Base-by-base conservation (phyloP, 2,113 vertebrate species). In the Xiphophorus hellerii region DNA sequence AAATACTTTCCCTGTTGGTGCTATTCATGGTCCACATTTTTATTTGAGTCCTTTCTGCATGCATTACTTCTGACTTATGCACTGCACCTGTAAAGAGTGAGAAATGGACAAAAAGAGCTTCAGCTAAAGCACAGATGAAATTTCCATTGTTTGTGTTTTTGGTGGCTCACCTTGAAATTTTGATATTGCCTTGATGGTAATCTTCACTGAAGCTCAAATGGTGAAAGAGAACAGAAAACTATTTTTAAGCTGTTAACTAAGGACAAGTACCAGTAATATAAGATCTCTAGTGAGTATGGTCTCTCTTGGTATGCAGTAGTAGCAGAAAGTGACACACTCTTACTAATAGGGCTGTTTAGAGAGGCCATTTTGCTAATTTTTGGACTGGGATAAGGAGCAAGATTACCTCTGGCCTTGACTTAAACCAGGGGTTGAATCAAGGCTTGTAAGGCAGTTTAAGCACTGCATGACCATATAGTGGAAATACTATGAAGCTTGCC, bases 131-230 rank as follows among this genome's bases (percentile, higher is more conserved):
- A 58, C 69, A 44, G 73, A 86, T 31, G 69, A 66, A 48, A 28
- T 76, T 20, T 17, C 63, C 30, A 9, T 48, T 77, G n/a, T 31
- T n/a, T 73, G 66, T 4, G 14, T 44, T 84, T 25, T 81, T 73
- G 60, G 74, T 25, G 1, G 72, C 71, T 84, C 64, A 4, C 15
- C 0, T 28, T 42, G 69, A 63, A 44, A 70, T 79, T 69, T 88
- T 81, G 74, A 71, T 80, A 79, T 79, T 64, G 75, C 27, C 63
- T 77, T 75, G 78, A 84, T 80, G 33, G 63, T 66, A 73, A 80
- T 60, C 35, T 29, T 75, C 65, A 62, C 68, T 58, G 67, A 80
- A 29, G 27, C 66, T 80, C 61, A 64, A 76, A 82, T 42, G 7
- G n/a, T 58, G 20, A 66, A 25, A 37, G 15, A 33, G 13, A 33